A percentile compares a stretch with the other conserved stretches of the same genome.
These are phyloP conservation scores for Drosophila acutilabella DNA, from an alignment of 2,888 invertebrate species.

Conservation along the genomic window DNA sequence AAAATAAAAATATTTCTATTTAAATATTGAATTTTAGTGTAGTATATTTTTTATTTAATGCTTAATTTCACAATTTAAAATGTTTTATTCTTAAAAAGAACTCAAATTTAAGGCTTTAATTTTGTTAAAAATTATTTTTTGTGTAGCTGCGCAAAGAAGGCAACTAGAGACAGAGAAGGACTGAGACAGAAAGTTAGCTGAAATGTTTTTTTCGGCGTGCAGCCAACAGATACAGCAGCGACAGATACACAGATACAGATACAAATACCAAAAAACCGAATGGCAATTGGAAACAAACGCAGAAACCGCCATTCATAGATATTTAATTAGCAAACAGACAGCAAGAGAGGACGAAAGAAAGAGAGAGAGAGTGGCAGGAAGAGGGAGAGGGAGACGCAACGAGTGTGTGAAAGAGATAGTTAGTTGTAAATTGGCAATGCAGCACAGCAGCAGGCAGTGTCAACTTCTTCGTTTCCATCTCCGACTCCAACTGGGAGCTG, in stretches of 20 bases:
- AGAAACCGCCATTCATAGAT: constrained; percentile 79
- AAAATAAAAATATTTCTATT: too few relatives aligned
- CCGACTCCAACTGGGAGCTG: constrained; percentile 18
- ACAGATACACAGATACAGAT: constrained; percentile 15
- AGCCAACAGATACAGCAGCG: constrained; percentile 39
- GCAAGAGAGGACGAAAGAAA: constrained; percentile 10
- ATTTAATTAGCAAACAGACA: constrained; percentile 75
- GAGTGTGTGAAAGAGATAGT: constrained; percentile 6
- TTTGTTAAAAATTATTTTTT: too few relatives aligned
- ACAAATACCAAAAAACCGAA: constrained; percentile 18
- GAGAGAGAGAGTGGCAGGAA: constrained; percentile 10
- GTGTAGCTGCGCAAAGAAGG: neutral
- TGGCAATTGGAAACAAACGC: constrained; percentile 52
- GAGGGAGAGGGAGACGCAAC: constrained; percentile 13
- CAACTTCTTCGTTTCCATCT: constrained; percentile 22
- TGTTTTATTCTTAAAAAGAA: too few relatives aligned
- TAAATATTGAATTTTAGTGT: too few relatives aligned
- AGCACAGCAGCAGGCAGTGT: constrained; percentile 25
- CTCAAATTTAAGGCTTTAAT: too few relatives aligned
- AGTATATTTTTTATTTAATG: too few relatives aligned
- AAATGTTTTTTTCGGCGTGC: constrained; percentile 32
- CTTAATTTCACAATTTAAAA: too few relatives aligned
- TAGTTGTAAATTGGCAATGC: constrained; percentile 74
- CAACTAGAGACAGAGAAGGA: neutral
- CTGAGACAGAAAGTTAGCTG: neutral